Base-by-base conservation (phyloP, 1,140 invertebrate species). In the Pseudobourletiella spinata region DNA sequence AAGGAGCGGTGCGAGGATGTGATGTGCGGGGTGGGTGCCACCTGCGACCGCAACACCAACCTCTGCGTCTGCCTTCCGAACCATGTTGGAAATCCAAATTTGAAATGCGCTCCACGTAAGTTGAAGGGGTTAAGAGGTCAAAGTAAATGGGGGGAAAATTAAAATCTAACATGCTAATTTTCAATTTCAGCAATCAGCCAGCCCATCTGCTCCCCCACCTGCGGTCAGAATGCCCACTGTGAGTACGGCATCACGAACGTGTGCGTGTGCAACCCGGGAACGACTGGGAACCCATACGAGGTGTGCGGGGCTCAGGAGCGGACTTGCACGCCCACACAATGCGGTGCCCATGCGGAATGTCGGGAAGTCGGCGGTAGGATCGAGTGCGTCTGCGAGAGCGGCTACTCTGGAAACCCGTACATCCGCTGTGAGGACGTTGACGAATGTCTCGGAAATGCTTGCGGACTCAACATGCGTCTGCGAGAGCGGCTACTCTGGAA, bases 91-190 rank as follows among this genome's bases (percentile, higher is more conserved):
- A 90, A 93, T 76, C 89, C 90, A 1, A 86, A 91, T 71, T 76
- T 91, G 8, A 78, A 93, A 24, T 94, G 90, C 73, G 90, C 93
- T 82, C 90, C 90, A 73, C 89, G 87, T 88, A 82, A 87, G 86
- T 86, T 25, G 3, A 24, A 51, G 15, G 14, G 28, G 22, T 4
- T 14, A 51, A 51, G 28, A 24, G 32, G n/a, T 39, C 8, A n/a
- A 39, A 11, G 32, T n/a, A 39, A n/a, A 39, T 39, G 32, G n/a
- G 32, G 8, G 8, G 32, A 11, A 39, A 39, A 8, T 39, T 11
- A 39, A 39, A 39, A 8, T 39, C 8, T 39, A 11, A 39, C n/a
- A n/a, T n/a, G n/a, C n/a, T 46, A 26, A 25, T 35, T 58, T 58
- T 26, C 26, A 15, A 57, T 52, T 25, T 29, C n/a, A 89, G 86